Evolutionary conservation across 2,113 vertebrate genomes (phyloP).

Genomic region (Lophochroa leadbeateri): DNA sequence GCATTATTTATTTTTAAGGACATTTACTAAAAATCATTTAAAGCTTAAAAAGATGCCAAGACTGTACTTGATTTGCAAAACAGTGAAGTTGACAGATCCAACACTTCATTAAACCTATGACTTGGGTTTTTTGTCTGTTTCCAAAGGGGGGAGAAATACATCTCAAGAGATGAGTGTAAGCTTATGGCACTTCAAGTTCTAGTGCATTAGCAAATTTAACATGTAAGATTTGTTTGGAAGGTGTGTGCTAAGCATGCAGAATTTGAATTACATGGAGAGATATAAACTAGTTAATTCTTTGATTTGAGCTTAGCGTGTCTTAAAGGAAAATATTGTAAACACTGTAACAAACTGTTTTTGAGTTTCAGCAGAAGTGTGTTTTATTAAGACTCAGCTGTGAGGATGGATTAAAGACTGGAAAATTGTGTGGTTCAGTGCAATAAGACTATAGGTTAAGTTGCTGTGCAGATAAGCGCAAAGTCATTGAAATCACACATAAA

Average conservation of each 20-base stretch:
- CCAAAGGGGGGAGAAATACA: background rate
- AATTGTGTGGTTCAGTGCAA: background rate
- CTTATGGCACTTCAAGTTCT: background rate
- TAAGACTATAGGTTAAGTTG: background rate
- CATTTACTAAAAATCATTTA: background rate
- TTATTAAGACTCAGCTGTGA: background rate
- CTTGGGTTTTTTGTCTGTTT: background rate
- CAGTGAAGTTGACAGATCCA: background rate
- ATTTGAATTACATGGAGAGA: background rate
- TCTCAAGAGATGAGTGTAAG: background rate
- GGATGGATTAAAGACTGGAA: background rate
- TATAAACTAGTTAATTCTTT: background rate
- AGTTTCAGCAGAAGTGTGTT: background rate
- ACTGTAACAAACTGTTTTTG: background rate
- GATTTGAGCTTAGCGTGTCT: background rate
- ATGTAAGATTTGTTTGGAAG: background rate
- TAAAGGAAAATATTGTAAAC: background rate
- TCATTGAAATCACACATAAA: background rate
- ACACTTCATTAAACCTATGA: background rate
- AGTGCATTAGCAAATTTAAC: background rate
- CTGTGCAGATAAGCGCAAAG: background rate
- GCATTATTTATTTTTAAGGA: background rate
- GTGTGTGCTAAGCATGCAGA: background rate
- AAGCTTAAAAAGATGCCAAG: background rate
- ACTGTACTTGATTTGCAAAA: background rate